These are phyloP conservation scores for Lasioglossum vierecki DNA, from an alignment of 2,888 invertebrate genomes.

Conservation along the genomic window DNA sequence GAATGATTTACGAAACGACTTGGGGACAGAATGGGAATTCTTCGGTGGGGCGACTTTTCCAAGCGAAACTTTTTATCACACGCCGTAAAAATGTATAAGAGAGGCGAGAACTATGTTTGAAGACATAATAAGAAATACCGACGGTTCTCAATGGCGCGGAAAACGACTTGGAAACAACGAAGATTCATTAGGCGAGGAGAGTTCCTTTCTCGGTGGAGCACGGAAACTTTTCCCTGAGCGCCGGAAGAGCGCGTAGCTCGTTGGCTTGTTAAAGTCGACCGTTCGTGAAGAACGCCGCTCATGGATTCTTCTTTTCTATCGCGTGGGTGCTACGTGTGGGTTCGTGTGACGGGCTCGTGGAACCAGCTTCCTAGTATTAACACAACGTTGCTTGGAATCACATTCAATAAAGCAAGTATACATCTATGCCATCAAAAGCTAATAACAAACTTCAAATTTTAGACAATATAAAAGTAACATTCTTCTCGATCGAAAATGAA, in stretches of 20 bases:
- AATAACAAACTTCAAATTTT: no score
- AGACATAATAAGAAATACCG: not conserved
- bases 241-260: constrained; percentile 57
- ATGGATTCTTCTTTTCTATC: constrained; percentile 57
- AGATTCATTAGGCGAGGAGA: constrained; percentile 27
- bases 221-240: constrained; percentile 36
- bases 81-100: not conserved
- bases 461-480: no score
- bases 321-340: constrained; percentile 64
- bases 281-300: constrained; percentile 40
- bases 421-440: no score
- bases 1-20: not conserved
- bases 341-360: constrained; percentile 21
- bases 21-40: not conserved
- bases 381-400: not conserved
- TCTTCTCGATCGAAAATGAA: no score
- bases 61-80: not conserved
- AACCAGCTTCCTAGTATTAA: constrained; percentile 33
- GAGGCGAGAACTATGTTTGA: not conserved
- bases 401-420: no score
- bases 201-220: not conserved
- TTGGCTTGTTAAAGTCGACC: constrained; percentile 65
- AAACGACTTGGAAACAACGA: constrained; percentile 34
- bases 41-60: not conserved
- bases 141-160: not conserved